phyloP scores from a whole-genome alignment of 2,113 vertebrate genomes.

The Chaetodon auriga region DNA sequence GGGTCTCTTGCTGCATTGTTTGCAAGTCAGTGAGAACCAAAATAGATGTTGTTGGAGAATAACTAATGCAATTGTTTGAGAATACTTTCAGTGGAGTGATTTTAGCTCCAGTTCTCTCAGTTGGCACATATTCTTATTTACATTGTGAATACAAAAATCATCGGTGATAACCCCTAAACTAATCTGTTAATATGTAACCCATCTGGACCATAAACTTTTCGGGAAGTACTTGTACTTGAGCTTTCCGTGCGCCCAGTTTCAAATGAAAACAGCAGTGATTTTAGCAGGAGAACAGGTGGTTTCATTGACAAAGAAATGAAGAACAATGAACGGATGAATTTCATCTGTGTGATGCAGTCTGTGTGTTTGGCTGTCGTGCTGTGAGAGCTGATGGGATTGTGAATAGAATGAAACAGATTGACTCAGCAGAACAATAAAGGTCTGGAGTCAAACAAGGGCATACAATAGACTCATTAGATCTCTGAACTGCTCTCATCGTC shows the following conservation, averaged over 20 bases:
- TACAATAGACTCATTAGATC: constrained; percentile 24
- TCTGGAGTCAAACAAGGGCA: not conserved
- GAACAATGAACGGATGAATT: not conserved
- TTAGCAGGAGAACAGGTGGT: not conserved
- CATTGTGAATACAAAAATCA: not conserved
- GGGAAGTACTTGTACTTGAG: constrained; percentile 3
- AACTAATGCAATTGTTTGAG: not conserved
- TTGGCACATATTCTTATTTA: not conserved
- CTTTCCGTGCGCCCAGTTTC: not conserved
- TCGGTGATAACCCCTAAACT: not conserved
- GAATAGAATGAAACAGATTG: constrained; percentile 16
- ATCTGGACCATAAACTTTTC: not conserved
- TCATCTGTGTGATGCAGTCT: not conserved
- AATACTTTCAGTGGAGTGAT: not conserved
- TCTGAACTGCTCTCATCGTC: constrained; percentile 11
- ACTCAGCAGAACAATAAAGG: constrained; percentile 13
- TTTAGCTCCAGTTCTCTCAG: not conserved
- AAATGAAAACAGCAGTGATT: not conserved
- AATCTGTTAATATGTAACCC: constrained; percentile 52
- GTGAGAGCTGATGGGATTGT: constrained; percentile 1
- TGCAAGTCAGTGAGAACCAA: not conserved
- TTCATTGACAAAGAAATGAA: constrained; percentile 10
- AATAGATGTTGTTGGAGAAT: not conserved
- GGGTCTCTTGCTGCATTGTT: not conserved
- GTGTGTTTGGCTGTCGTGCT: not conserved